Base-by-base conservation (phyloP, 1,140 invertebrate species). In the Euborellia annulipes region DNA sequence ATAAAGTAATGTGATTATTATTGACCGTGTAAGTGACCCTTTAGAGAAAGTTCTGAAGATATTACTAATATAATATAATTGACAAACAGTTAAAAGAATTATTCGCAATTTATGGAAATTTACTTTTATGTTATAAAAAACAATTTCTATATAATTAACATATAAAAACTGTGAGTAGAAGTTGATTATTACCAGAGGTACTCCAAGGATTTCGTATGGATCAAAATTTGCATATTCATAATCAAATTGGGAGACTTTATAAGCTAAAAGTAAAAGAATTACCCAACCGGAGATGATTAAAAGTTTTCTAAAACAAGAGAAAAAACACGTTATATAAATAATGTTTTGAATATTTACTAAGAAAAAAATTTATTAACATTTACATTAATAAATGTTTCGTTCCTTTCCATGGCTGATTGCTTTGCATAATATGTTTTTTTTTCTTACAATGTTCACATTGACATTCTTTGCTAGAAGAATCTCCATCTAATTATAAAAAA, bases 221-320 rank as follows among this genome's bases (percentile, higher is more conserved):
- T 98, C 94, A 74, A 96, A 98, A 64, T 94, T 97, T 14, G 90
- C 84, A 77, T 93, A 88, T 68, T 96, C 91, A 68, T 94, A 89
- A 60, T 98, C 91, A 67, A 97, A 91, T 64, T 95, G 86, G 0
- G 90, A 91, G 7, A 96, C 89, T 76, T 96, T 95, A 62, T 96
- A 96, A 2, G 88, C 84, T 45, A 97, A 66, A 41, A 90, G 75
- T 36, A 82, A 69, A 57, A 98, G 76, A 19, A 89, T 60, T 3
- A 82, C 65, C 95, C 95, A 99, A 46, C 90, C 90, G 51, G 82
- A 59, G 21, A 93, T 68, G 22, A 98, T 67, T 8, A 70, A 53
- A 36, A 76, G 52, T 68, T 80, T 76, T 50, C 78, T 82, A 52
- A 30, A 69, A 69, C 39, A 34, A 48, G 49, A 44, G 46, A 55